These are phyloP conservation scores for Simalia tracyae DNA, from an alignment of 2,797 vertebrate species.

Conservation along the genomic window DNA sequence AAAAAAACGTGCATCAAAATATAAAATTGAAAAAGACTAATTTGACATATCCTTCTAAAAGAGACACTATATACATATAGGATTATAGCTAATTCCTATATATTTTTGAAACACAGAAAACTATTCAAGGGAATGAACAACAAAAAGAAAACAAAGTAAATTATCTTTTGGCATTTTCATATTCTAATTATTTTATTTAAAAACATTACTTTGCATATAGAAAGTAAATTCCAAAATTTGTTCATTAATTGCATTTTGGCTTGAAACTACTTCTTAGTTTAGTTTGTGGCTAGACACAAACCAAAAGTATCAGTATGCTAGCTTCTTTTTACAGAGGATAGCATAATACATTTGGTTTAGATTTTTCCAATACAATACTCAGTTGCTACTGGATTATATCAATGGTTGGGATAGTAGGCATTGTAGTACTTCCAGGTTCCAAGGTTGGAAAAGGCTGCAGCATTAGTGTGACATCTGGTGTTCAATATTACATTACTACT, in stretches of 20 bases:
- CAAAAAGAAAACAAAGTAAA: background rate
- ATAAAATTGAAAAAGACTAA: constrained; percentile 1
- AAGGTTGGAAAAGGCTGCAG: background rate
- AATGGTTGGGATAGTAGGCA: background rate
- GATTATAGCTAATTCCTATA: background rate
- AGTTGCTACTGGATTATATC: background rate
- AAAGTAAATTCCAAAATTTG: background rate
- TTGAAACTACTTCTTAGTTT: background rate
- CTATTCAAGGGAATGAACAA: background rate
- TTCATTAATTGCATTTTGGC: background rate
- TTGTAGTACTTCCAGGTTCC: background rate
- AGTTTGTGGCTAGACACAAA: background rate
- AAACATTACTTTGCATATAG: background rate
- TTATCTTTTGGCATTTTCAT: background rate
- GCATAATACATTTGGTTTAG: background rate
- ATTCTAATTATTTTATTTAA: background rate
- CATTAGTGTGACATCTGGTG: background rate
- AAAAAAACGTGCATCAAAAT: background rate
- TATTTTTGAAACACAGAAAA: background rate
- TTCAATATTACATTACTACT: background rate
- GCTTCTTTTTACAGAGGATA: background rate
- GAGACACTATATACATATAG: background rate
- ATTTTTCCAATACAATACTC: background rate
- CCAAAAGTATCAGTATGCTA: background rate
- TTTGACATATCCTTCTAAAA: background rate